Conservation (phyloP, 2,888 invertebrate genomes). For the Lepidochrysops patricia region DNA sequence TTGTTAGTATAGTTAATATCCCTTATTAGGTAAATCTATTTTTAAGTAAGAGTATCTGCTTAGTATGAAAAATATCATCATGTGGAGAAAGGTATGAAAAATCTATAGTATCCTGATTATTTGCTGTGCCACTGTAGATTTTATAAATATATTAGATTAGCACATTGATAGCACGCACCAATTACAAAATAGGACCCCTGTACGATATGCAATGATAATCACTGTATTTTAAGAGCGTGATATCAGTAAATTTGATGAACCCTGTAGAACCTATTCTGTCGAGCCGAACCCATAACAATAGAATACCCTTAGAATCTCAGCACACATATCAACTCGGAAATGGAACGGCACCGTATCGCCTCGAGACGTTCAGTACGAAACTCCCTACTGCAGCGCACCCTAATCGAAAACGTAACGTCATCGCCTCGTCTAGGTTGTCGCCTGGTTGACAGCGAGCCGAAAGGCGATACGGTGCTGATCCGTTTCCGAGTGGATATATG, state of each 20-base stretch:
- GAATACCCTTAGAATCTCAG: constrained; percentile 45
- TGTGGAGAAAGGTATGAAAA: constrained; percentile 47
- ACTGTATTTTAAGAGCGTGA: constrained; percentile 20
- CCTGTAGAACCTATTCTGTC: constrained; percentile 66
- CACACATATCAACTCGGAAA: no score
- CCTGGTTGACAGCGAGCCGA: no score
- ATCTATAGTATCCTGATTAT: constrained; percentile 33
- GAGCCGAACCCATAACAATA: constrained; percentile 71
- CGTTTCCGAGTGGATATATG: no score
- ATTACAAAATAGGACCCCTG: constrained; percentile 15
- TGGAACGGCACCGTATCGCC: no score
- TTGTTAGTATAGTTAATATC: constrained; percentile 10
- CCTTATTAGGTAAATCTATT: constrained; percentile 12
- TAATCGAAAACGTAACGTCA: no score
- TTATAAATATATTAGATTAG: constrained; percentile 23
- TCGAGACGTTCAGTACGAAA: no score
- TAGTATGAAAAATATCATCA: constrained; percentile 21
- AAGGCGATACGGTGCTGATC: no score
- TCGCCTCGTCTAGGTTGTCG: no score
- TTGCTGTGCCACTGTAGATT: constrained; percentile 42
- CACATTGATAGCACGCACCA: constrained; percentile 21
- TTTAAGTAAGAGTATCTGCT: constrained; percentile 18
- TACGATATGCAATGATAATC: neutral
- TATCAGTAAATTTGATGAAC: constrained; percentile 26
- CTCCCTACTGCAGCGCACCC: no score